Base-by-base conservation (phyloP, 2,797 vertebrate species). In the Pseudotriccus pelzelni region DNA sequence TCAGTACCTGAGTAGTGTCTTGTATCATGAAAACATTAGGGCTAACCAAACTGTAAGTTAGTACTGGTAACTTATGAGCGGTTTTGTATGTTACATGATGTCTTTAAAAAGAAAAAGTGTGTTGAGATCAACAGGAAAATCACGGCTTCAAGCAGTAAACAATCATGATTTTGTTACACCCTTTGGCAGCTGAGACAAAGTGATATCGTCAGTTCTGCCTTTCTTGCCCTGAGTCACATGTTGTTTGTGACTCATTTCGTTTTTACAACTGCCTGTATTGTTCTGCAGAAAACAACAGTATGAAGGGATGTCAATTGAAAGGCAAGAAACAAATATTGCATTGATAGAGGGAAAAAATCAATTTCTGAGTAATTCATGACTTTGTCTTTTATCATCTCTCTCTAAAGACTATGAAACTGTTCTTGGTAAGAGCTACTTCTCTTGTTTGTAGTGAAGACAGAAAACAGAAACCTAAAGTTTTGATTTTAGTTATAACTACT, bases 221-320 rank as follows among this genome's bases (percentile, higher is more conserved):
- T 77, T 24, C 64, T 59, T 86, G 84, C 28, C 60, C 32, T 18
- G 59, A 94, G 79, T 90, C 94, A 96, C n/a, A 18, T 92, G 97
- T 50, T 87, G 52, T 82, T 93, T 89, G 52, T 94, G 94, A 96
- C 83, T 96, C 85, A 96, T 91, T 88, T 91, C 4, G 28, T 70
- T 87, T 95, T 79, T 95, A 95, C 91, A 95, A 93, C 83, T 91
- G 89, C 32, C 30, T 90, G 67, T 83, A 90, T 87, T 97, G 89
- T 96, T 93, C 79, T 83, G 47, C 24, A 75, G 84, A 86, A 28
- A 44, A 67, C 62, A 89, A 86, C 81, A 52, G 39, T 60, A 70
- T 52, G 32, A 93, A 72, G 70, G 32, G 80, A 76, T 82, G 66
- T 67, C 76, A 79, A 6, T 0, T 25, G 60, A 93, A 91, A 90